Base-by-base conservation (phyloP, 1,140 invertebrate genomes). In the Portunus trituberculatus region DNA sequence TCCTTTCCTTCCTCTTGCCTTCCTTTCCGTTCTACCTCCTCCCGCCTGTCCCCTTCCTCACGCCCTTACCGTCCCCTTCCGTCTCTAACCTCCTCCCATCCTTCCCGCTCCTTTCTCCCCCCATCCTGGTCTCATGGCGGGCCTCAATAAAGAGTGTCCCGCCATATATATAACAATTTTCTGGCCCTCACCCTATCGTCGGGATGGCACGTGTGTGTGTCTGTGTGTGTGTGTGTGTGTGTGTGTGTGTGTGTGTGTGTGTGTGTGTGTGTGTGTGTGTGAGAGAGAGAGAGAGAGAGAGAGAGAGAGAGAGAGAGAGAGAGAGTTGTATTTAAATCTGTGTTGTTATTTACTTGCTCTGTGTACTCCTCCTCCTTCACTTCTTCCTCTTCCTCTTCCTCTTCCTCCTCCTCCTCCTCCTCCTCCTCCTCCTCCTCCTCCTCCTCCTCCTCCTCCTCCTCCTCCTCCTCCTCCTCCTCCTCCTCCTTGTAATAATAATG, bases 81-180 rank as follows among this genome's bases (percentile, higher is more conserved):
- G 1, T n/a, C 67, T 25, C 20, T n/a, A 0, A n/a, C 67, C 67
- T 76, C 67, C 20, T 20, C 1, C 67, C 67, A 7, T 20, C 67
- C 67, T 20, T n/a, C 67, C 67, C 67, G 12, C 25, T 8, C 67
- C 67, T n/a, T n/a, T 8, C 67, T 25, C n/a, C 25, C 20, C 67
- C 67, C 67, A 1, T n/a, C 20, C 25, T 25, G 67, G 52, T 59
- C 52, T 59, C 52, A 59, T 59, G 52, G 52, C 52, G 52, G 16
- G 52, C 3, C 52, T n/a, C 67, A n/a, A 76, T n/a, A 76, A n/a
- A 76, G n/a, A 16, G 25, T 76, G 67, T n/a, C 67, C 67, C n/a
- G n/a, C 20, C 67, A n/a, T 76, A 76, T 76, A n/a, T 76, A 76
- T 76, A 76, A 76, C n/a, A 76, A n/a, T 76, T 76, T 76, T 76